Evolutionary conservation across 2,113 vertebrate genomes (phyloP).

Genomic region (Lamprologus speciosus): DNA sequence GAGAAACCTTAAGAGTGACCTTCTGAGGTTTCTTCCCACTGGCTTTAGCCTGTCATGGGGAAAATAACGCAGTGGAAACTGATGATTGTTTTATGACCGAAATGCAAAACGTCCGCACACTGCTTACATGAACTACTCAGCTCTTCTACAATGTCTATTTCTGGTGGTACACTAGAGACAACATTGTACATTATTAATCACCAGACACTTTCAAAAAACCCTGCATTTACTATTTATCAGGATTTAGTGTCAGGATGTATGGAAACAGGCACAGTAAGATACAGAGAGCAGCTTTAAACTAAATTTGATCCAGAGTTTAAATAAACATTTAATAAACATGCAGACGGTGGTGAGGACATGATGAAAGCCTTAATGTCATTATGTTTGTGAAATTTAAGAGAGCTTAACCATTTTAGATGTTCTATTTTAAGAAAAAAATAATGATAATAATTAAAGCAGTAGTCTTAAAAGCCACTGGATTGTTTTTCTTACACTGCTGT

Average conservation of each 20-base stretch:
- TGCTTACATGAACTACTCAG: not conserved
- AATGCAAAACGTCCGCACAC: not conserved
- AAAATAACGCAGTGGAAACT: not conserved
- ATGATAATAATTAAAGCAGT: not conserved
- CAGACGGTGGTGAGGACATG: rapidly evolving
- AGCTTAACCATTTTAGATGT: not conserved
- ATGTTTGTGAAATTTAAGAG: not conserved
- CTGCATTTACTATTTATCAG: not conserved
- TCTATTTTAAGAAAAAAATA: not conserved
- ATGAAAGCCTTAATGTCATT: not conserved
- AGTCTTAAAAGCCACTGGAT: not conserved
- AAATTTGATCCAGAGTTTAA: not conserved
- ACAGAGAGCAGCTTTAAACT: not conserved
- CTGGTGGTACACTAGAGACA: not conserved
- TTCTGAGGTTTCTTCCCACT: conserved; percentile 89
- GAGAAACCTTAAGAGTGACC: conserved; percentile 83
- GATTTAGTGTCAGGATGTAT: not conserved
- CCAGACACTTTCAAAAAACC: not conserved
- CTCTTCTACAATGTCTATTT: not conserved
- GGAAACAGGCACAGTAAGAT: not conserved
- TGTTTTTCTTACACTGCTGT: not conserved
- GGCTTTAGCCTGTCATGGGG: conserved; percentile 80
- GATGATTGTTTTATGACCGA: not conserved
- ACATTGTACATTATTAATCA: not conserved
- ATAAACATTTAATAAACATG: not conserved